Evolutionary conservation across 1,140 invertebrate species (phyloP), one percentile per base, ranked within the genome.

Genomic region (Thaumetopoea pityocampa): DNA sequence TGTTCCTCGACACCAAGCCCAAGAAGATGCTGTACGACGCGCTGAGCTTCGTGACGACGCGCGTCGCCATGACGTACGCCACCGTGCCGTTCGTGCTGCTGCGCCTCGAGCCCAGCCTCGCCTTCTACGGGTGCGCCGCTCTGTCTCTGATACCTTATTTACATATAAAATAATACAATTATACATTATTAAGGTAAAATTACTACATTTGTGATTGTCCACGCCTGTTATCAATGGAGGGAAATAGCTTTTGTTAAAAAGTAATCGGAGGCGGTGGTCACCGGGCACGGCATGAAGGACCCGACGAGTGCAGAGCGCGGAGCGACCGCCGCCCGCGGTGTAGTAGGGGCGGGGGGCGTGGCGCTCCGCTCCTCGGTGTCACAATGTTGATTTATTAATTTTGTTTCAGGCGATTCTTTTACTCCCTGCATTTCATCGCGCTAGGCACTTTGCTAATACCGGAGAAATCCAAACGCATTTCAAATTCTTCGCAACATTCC

Each of bases 61-160:
- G 94, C 54, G 64, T 97, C 12, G 85, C 92, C 27, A 90, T 98
- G 88, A 91, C 92, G 12, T 98, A 98, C 68, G 88, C 93, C 14
- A 94, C 93, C 10, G 95, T 96, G 61, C 93, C 94, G 51, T 98
- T 98, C 80, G 89, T 98, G 35, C 66, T 97, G n/a, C 87, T 97
- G 45, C 94, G 97, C 68, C 91, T 97, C 40, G 82, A 88, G 63
- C 85, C 85, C 4, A 83, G 74, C 38, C 53, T 86, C 3, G 80
- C 77, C 0, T 83, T 86, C 45, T 86, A 86, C 33, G 78, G 74
- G 85, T 86, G 55, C 20, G 46, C 14, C 29, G 11, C 6, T 33
- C 12, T n/a, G 14, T 40, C 26, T 23, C 17, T 40, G 28, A 10
- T 26, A 23, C 14, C n/a, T 26, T 26, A 14, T 27, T 12, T 45